Base-by-base conservation (phyloP, 2,797 vertebrate genomes). In the Lepilemur septentrionalis region DNA sequence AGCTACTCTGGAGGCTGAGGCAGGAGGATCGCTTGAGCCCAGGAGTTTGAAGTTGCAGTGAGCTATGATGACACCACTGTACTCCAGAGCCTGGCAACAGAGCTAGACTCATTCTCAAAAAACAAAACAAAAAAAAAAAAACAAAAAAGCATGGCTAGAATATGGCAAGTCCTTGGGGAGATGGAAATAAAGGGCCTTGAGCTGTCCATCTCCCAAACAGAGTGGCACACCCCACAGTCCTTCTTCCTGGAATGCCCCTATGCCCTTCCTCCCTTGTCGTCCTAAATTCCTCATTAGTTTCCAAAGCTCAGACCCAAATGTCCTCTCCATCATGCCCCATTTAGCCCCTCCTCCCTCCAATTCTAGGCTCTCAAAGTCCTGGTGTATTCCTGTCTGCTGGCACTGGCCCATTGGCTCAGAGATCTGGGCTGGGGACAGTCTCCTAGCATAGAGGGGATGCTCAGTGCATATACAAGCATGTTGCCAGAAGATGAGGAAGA, bases 381-480 rank as follows among this genome's bases (percentile, higher is more conserved):
- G 10, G 12, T 7, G 5, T 9, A 20, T n/a, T 46, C 52, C 35
- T 78, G 4, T 86, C 75, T 57, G 11, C n/a, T 9, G 61, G 22
- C 5, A 4, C 2, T 0, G 0, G 38, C 50, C 48, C 75, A 2
- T 3, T n/a, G 76, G 55, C 30, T 43, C 76, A 72, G 69, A 30
- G 43, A 46, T 17, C 17, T 61, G 6, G 35, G 28, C 11, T 28
- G 17, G 69, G 25, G 46, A 32, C n/a, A 25, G 84, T 30, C 41
- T 59, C 22, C 38, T 25, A 70, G 55, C 41, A 32, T 55, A 82
- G 48, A 35, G n/a, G 13, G 59, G 35, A 14, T 72, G 46, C 28
- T 48, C 55, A n/a, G 5, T 50, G 61, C n/a, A 22, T 52, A 14
- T 1, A 7, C 1, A 5, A 55, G 70, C 70, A 7, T 2, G 0